Conservation (phyloP, 2,888 invertebrate genomes). For the Drosophila kanekoi region DNA sequence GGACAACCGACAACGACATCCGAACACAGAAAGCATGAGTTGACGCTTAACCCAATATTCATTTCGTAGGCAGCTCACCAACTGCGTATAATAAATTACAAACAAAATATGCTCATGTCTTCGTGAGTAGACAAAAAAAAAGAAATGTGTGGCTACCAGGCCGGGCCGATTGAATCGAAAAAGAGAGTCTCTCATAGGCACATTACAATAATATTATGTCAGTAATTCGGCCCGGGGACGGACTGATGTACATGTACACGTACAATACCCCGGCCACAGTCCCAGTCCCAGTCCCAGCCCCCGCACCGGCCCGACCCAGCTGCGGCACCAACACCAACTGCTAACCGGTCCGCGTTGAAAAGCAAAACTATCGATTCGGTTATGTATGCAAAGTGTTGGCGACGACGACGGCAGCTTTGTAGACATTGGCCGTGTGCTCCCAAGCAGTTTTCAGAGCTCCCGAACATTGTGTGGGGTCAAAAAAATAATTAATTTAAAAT, state of each 20-base stretch:
- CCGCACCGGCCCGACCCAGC: neutral
- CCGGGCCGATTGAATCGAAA: slow-evolving; percentile 37
- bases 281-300: neutral
- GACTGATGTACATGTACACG: slow-evolving; percentile 54
- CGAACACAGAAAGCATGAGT: slow-evolving; percentile 35
- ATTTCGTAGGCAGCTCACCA: slow-evolving; percentile 78
- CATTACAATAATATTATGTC: slow-evolving; percentile 80
- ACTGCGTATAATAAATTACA: slow-evolving; percentile 82
- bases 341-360: slow-evolving; percentile 42
- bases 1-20: slow-evolving; percentile 77
- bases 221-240: slow-evolving; percentile 62
- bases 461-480: slow-evolving; percentile 77
- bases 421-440: slow-evolving; percentile 44
- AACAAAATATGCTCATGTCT: slow-evolving; percentile 80
- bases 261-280: slow-evolving; percentile 10
- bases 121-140: slow-evolving; percentile 75
- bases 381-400: slow-evolving; percentile 55
- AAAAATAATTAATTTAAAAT: slow-evolving; percentile 81
- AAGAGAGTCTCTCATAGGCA: slow-evolving; percentile 51
- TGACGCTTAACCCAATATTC: slow-evolving; percentile 55
- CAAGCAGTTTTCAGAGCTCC: slow-evolving; percentile 30
- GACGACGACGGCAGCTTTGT: slow-evolving; percentile 47
- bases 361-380: slow-evolving; percentile 62
- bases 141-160: slow-evolving; percentile 52
- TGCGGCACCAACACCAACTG: slow-evolving; percentile 1